Evolutionary conservation across 2,113 vertebrate genomes (phyloP).

Genomic region (Burhinus oedicnemus): DNA sequence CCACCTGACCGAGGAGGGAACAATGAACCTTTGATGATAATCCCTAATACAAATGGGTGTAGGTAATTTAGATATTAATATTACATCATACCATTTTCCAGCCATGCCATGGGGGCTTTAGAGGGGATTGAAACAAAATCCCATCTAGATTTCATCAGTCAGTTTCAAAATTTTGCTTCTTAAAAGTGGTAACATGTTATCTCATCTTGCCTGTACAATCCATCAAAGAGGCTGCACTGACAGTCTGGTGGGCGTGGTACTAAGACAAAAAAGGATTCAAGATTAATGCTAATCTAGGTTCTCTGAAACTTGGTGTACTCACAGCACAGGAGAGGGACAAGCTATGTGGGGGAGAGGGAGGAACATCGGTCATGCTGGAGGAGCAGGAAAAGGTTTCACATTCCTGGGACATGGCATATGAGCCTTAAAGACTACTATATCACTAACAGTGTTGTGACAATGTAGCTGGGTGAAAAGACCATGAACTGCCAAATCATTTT

Average conservation of each 20-base stretch:
- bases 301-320: background rate
- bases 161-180: background rate
- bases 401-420: background rate
- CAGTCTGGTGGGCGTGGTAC: background rate
- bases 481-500: background rate
- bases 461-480: background rate
- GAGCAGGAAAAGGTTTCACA: background rate
- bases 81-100: background rate
- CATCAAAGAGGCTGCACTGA: background rate
- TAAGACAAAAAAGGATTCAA: background rate
- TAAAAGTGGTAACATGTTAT: background rate
- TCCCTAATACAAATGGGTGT: background rate
- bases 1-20: background rate
- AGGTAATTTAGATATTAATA: background rate
- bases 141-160: background rate
- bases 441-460: background rate
- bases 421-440: background rate
- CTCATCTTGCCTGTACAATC: background rate
- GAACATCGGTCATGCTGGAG: background rate
- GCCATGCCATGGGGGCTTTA: background rate
- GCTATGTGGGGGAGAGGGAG: accelerated
- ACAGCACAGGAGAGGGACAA: background rate
- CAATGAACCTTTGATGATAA: background rate
- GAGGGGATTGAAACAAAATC: background rate
- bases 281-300: background rate